These are phyloP conservation scores for Andrena praecox DNA, from an alignment of 2,888 invertebrate species.

Conservation along the genomic window DNA sequence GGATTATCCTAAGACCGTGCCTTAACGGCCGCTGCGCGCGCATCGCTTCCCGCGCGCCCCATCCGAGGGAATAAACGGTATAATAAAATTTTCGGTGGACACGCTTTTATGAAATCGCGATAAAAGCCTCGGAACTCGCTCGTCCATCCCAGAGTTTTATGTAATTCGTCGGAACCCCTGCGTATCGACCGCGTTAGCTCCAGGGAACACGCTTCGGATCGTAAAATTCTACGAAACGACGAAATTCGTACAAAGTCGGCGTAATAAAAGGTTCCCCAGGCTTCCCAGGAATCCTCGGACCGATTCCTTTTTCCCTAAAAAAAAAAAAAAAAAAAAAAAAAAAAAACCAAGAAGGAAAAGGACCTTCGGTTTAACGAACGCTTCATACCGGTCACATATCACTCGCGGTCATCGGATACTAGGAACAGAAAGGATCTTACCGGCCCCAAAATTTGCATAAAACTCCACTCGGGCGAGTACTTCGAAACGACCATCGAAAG, in stretches of 20 bases:
- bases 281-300: constrained; percentile 27
- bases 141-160: constrained; percentile 34
- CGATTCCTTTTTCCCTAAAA: constrained; percentile 4
- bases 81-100: constrained; percentile 54
- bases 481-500: constrained; percentile 3
- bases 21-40: constrained; percentile 43
- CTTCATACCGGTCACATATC: constrained; percentile 21
- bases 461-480: background rate
- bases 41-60: constrained; percentile 27
- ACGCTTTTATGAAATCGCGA: constrained; percentile 60
- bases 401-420: constrained; percentile 31
- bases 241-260: constrained; percentile 59
- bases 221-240: constrained; percentile 48
- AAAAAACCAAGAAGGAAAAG: background rate
- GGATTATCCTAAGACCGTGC: constrained; percentile 63
- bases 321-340: too few species aligned
- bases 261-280: constrained; percentile 46
- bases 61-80: constrained; percentile 47
- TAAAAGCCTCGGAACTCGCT: constrained; percentile 26
- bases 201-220: constrained; percentile 24
- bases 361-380: constrained; percentile 45
- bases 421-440: constrained; percentile 55
- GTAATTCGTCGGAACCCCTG: constrained; percentile 43
- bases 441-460: constrained; percentile 49
- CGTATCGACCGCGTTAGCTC: constrained; percentile 15